Conservation (phyloP, 2,113 vertebrate genomes). For the Salvelinus alpinus region DNA sequence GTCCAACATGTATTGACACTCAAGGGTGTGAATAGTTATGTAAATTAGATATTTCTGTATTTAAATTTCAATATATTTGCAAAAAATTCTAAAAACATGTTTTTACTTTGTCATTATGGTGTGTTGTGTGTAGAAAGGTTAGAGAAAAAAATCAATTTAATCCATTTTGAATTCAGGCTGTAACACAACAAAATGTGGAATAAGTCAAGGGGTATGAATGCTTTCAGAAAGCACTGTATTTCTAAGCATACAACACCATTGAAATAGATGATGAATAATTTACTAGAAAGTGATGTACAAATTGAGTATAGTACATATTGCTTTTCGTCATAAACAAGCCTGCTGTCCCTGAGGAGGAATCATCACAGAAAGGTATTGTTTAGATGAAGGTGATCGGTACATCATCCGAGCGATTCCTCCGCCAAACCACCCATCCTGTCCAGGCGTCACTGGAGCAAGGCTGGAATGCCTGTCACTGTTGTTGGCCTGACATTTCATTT, state of each 20-base stretch:
- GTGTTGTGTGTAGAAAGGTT: too few species aligned
- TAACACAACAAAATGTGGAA: too few species aligned
- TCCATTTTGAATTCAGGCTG: too few species aligned
- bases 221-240: not conserved
- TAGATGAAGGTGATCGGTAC: constrained; percentile 39
- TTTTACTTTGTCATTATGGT: too few species aligned
- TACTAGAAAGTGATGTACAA: not conserved
- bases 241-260: not conserved
- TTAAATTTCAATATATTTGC: too few species aligned
- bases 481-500: constrained; percentile 9
- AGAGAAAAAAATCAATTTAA: too few species aligned
- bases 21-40: too few species aligned
- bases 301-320: not conserved
- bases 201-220: too few species aligned
- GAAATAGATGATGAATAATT: not conserved
- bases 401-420: constrained; percentile 33
- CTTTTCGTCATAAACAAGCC: not conserved
- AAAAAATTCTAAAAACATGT: too few species aligned
- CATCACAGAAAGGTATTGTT: constrained; percentile 34
- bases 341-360: not conserved
- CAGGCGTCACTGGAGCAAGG: constrained; percentile 19
- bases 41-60: too few species aligned
- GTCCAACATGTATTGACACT: too few species aligned
- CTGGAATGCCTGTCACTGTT: constrained; percentile 11
- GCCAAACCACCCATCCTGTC: not conserved